phyloP scores from a whole-genome alignment of 2,888 invertebrate genomes.

The Polydrusus pterygomalis region DNA sequence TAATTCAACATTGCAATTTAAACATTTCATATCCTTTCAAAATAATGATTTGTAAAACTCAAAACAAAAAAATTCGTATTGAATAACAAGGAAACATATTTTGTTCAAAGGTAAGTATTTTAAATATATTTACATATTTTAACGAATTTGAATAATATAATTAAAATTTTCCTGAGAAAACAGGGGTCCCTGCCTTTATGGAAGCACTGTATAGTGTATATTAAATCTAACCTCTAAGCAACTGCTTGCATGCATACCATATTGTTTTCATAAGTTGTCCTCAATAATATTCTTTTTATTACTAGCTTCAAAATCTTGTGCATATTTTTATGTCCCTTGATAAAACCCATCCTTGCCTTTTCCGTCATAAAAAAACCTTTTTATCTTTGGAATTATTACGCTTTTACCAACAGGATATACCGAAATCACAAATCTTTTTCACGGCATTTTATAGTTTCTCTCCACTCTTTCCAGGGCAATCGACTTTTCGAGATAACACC shows the following conservation, averaged over 20 bases:
- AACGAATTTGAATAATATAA: too few relatives aligned
- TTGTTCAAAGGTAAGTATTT: too few relatives aligned
- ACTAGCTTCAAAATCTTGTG: slow-evolving; percentile 9
- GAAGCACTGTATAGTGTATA: too few relatives aligned
- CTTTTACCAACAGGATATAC: slow-evolving; percentile 29
- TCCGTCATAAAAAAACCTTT: slow-evolving; percentile 27
- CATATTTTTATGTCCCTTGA: slow-evolving; percentile 25
- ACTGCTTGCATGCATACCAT: not conserved
- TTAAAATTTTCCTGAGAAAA: too few relatives aligned
- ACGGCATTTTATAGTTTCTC: slow-evolving; percentile 47
- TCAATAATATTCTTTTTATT: slow-evolving; percentile 17
- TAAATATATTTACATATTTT: too few relatives aligned
- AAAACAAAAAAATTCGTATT: too few relatives aligned
- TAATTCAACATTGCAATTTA: too few relatives aligned
- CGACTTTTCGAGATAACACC: slow-evolving; percentile 40
- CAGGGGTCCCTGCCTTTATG: too few relatives aligned
- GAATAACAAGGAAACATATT: too few relatives aligned
- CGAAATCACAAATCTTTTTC: slow-evolving; percentile 29
- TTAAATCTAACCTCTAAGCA: too few relatives aligned
- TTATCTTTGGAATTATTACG: slow-evolving; percentile 26
- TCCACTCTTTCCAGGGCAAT: slow-evolving; percentile 37
- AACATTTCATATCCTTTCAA: too few relatives aligned
- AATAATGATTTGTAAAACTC: too few relatives aligned
- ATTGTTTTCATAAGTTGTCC: not conserved
- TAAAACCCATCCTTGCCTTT: slow-evolving; percentile 9